Conservation (phyloP, 2,113 vertebrate species). For the Sprattus sprattus region DNA sequence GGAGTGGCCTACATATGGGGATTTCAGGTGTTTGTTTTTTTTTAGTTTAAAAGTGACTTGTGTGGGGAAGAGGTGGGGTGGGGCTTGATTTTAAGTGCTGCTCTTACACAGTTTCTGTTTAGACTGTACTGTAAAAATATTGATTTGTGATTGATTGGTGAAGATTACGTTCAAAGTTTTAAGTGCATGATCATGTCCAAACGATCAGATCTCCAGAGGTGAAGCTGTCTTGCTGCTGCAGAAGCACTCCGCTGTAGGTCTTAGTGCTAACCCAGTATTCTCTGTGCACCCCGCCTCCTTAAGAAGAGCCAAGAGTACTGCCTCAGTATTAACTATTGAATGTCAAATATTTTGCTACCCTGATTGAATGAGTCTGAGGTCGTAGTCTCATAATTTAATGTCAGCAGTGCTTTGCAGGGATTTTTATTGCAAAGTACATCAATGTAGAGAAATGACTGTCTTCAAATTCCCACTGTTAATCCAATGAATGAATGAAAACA, state of each 20-base stretch:
- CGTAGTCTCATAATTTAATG: neutral
- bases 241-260: neutral
- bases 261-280: neutral
- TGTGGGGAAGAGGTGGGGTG: neutral
- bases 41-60: neutral
- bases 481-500: constrained; percentile 29
- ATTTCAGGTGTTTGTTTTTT: neutral
- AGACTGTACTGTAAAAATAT: neutral
- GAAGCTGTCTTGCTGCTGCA: neutral
- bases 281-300: neutral
- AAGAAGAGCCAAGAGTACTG: constrained; percentile 15
- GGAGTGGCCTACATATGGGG: neutral
- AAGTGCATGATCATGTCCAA: neutral
- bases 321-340: constrained; percentile 35
- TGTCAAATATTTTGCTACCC: constrained; percentile 33
- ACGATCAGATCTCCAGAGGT: neutral
- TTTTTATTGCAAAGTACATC: neutral
- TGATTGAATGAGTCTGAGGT: constrained; percentile 4
- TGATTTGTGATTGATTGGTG: neutral
- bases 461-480: constrained; percentile 12
- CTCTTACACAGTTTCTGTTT: neutral
- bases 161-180: neutral
- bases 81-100: neutral
- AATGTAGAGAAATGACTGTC: neutral
- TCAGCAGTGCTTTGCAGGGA: neutral